phyloP scores from a whole-genome alignment of 2,888 invertebrate genomes.

The Drosophila mulleri region DNA sequence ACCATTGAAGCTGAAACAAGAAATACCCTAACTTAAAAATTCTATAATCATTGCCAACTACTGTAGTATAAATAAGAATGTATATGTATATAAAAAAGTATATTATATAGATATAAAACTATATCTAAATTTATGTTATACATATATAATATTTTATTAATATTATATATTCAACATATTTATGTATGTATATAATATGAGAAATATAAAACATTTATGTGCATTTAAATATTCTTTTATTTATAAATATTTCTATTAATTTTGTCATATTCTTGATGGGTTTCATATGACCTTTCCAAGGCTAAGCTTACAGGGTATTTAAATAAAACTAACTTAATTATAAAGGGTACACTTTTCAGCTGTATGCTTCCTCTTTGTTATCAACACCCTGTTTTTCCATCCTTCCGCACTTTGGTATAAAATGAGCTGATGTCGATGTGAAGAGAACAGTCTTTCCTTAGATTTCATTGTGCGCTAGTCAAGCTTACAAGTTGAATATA shows the following conservation, averaged over 20 bases:
- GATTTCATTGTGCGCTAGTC: conserved; percentile 20
- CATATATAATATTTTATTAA: too few species aligned
- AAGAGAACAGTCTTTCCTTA: conserved; percentile 39
- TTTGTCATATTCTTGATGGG: not conserved
- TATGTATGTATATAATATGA: not conserved
- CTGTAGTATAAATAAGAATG: too few species aligned
- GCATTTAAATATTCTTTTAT: not conserved
- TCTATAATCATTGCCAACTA: too few species aligned
- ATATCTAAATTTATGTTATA: too few species aligned
- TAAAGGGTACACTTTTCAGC: conserved; percentile 54
- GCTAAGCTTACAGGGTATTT: conserved; percentile 9
- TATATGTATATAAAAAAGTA: too few species aligned
- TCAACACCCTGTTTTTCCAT: conserved; percentile 55
- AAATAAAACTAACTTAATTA: conserved; percentile 35
- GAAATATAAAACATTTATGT: too few species aligned
- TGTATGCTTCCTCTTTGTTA: conserved; percentile 12
- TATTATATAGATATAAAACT: too few species aligned
- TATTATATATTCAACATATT: too few species aligned
- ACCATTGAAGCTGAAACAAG: not conserved
- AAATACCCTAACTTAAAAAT: conserved; percentile 26
- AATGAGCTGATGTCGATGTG: conserved; percentile 27
- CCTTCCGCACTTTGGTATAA: conserved; percentile 42
- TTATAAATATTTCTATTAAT: not conserved
- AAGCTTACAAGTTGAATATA: not conserved
- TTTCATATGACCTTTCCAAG: not conserved